Evolutionary conservation across 2,888 invertebrate species (phyloP).

Genomic region (Nomada goodeniana): DNA sequence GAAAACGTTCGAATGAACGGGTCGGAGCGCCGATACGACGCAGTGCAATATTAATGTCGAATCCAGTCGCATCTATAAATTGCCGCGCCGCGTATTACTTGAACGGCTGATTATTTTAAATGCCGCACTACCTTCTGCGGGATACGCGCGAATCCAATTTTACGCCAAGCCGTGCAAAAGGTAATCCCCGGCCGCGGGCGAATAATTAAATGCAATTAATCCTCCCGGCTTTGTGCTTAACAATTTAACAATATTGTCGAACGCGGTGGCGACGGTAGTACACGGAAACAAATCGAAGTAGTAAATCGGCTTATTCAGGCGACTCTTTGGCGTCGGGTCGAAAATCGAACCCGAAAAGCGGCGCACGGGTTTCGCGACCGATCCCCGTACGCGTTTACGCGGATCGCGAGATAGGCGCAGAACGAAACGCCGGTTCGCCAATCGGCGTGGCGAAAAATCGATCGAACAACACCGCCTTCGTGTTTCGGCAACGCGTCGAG

Average conservation of each 20-base stretch:
- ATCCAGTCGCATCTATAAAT: no score
- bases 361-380: slow-evolving; percentile 21
- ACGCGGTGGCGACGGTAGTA: neutral
- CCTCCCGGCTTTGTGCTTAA: neutral
- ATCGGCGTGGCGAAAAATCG: slow-evolving; percentile 45
- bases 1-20: no score
- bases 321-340: neutral
- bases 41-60: no score
- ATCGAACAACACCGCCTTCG: slow-evolving; percentile 39
- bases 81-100: no score
- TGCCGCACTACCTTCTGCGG: no score
- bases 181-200: no score
- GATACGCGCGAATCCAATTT: no score
- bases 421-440: slow-evolving; percentile 15
- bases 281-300: neutral
- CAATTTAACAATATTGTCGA: neutral
- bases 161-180: no score
- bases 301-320: slow-evolving; percentile 5
- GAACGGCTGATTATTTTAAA: no score
- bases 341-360: neutral
- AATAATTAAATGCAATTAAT: no score
- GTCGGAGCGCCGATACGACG: no score
- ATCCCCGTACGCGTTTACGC: slow-evolving; percentile 24
- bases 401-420: slow-evolving; percentile 7
- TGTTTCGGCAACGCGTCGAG: slow-evolving; percentile 49